A percentile compares a stretch with the other conserved stretches of the same genome.
Conservation (phyloP, 2,113 vertebrate genomes). For the Ornithorhynchus anatinus region DNA sequence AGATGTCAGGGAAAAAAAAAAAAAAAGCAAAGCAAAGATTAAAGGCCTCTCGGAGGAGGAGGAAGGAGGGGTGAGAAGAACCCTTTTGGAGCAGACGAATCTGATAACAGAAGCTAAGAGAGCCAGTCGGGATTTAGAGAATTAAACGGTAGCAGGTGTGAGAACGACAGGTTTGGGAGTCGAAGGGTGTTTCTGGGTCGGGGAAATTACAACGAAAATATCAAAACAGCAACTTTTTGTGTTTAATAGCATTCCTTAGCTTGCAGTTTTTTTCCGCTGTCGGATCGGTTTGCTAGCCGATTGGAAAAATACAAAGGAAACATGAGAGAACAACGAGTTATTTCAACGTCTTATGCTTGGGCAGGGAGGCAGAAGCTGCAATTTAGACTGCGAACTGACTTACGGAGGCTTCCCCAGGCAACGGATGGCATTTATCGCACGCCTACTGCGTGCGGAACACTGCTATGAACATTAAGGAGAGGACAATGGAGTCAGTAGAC, state of each 20-base stretch:
- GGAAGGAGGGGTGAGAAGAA: background rate
- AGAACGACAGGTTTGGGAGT: conserved; percentile 33
- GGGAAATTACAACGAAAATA: background rate
- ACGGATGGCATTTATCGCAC: too few relatives aligned
- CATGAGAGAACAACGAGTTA: background rate
- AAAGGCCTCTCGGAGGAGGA: conserved; percentile 61
- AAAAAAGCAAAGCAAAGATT: conserved; percentile 10
- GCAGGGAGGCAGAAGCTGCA: background rate
- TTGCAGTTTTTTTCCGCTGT: background rate
- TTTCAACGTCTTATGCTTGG: fast-evolving
- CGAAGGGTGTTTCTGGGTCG: conserved; percentile 25
- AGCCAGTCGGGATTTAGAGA: conserved; percentile 4
- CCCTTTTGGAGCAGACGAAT: background rate
- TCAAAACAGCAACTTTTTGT: background rate
- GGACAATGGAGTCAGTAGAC: too few relatives aligned
- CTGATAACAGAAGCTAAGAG: background rate
- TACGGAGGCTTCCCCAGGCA: background rate
- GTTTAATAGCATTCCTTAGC: background rate
- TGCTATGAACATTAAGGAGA: too few relatives aligned
- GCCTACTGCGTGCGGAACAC: too few relatives aligned
- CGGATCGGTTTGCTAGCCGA: background rate
- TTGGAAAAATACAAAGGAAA: fast-evolving
- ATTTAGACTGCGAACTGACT: background rate
- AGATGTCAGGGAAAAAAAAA: conserved; percentile 24
- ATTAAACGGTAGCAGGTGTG: conserved; percentile 60